Evolutionary conservation across 2,888 invertebrate species (phyloP).

Genomic region (Enchytraeus crypticus): DNA sequence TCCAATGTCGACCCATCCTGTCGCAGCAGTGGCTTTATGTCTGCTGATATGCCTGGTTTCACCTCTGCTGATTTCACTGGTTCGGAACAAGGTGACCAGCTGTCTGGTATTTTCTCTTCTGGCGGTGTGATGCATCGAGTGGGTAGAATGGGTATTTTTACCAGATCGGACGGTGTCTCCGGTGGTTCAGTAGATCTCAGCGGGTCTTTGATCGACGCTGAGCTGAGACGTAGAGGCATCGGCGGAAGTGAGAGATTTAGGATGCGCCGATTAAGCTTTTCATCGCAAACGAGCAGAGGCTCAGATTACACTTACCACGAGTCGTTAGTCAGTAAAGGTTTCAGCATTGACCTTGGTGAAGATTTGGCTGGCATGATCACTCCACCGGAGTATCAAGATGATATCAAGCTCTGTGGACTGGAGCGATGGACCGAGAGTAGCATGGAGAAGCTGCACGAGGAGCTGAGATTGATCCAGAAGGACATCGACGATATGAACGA

Average conservation of each 20-base stretch:
- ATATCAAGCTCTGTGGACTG: not conserved
- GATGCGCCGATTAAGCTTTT: not conserved
- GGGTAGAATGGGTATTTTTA: no score
- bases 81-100: no score
- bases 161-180: not conserved
- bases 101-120: no score
- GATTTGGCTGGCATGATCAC: conserved; percentile 11
- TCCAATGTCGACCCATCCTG: no score
- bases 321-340: conserved; percentile 16
- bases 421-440: conserved; percentile 6
- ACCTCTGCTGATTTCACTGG: no score
- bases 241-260: not conserved
- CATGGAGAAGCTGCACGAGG: conserved; percentile 10
- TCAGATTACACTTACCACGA: conserved; percentile 5
- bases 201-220: not conserved
- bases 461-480: conserved; percentile 8
- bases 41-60: not conserved
- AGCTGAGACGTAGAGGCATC: not conserved
- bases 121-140: not conserved
- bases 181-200: not conserved
- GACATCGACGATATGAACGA: conserved; percentile 13
- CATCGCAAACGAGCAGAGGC: not conserved
- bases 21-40: conserved; percentile 5
- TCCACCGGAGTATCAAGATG: not conserved
- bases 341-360: conserved; percentile 21